Conservation (phyloP, 1,140 invertebrate species). For the Arion vulgaris region DNA sequence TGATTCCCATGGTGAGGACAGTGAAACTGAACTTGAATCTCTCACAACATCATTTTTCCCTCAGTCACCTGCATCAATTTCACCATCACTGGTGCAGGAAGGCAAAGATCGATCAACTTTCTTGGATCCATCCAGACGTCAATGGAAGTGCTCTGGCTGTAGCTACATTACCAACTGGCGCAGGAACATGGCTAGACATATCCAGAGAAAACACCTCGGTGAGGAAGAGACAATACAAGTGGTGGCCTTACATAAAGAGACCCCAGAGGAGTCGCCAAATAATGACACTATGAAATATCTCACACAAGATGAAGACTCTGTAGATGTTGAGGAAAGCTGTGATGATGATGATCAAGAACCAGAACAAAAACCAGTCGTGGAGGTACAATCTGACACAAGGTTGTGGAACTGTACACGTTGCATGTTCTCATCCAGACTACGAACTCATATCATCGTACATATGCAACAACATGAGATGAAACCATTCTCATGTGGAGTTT, state of each 20-base stretch:
- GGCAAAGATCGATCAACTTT: neutral
- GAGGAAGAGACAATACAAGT: constrained; percentile 10
- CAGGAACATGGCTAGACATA: constrained; percentile 65
- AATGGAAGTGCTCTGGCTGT: constrained; percentile 69
- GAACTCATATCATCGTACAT: constrained; percentile 59
- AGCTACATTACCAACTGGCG: constrained; percentile 69
- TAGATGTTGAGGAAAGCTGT: neutral
- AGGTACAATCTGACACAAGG: constrained; percentile 25
- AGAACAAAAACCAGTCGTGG: neutral
- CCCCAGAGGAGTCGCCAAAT: neutral
- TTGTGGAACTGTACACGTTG: constrained; percentile 69
- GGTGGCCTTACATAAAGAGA: neutral
- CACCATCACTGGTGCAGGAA: neutral
- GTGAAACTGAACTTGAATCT: neutral
- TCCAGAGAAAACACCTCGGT: constrained; percentile 61
- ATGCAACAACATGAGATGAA: constrained; percentile 60
- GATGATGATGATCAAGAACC: neutral
- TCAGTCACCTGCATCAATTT: neutral
- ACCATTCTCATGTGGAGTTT: constrained; percentile 61
- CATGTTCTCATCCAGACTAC: constrained; percentile 53
- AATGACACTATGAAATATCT: neutral
- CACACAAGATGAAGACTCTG: neutral
- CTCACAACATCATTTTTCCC: neutral
- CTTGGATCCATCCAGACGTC: constrained; percentile 12
- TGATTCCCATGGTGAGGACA: constrained; percentile 8